These are phyloP conservation scores for Puntigrus tetrazona DNA, from an alignment of 2,113 vertebrate genomes.

Conservation along the genomic window DNA sequence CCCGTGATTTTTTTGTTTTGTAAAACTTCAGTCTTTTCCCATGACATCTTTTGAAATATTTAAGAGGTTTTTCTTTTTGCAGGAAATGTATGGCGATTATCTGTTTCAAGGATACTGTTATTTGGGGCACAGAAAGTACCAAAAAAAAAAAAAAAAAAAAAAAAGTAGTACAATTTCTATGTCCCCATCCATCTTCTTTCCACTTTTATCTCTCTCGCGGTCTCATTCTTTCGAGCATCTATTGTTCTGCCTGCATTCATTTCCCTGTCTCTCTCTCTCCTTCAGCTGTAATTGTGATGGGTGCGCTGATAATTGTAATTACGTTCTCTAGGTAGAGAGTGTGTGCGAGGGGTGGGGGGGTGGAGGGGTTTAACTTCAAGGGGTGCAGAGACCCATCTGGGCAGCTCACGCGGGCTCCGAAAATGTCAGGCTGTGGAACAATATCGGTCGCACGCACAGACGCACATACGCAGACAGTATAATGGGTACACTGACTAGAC, in stretches of 20 bases:
- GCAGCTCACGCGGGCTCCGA: conserved; percentile 1
- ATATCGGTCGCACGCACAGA: conserved; percentile 14
- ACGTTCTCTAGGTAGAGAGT: not conserved
- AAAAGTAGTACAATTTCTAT: not conserved
- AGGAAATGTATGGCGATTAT: not conserved
- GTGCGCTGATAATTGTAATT: conserved; percentile 45
- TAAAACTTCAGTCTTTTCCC: too few species aligned
- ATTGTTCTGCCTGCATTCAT: conserved; percentile 17
- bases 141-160: too few species aligned
- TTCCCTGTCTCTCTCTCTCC: not conserved
- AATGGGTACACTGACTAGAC: conserved; percentile 34
- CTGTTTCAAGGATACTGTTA: not conserved
- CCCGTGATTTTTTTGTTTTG: not conserved
- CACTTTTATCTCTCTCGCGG: not conserved
- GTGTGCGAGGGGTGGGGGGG: not conserved
- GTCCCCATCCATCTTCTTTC: not conserved
- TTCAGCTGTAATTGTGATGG: conserved; percentile 35
- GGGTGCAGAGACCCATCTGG: conserved; percentile 28
- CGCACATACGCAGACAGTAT: not conserved
- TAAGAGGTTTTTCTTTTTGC: not conserved
- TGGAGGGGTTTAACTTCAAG: conserved; percentile 27
- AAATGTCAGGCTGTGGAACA: conserved; percentile 35
- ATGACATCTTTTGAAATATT: too few species aligned
- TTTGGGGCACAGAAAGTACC: not conserved
- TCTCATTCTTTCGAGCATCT: not conserved